Base-by-base conservation (phyloP, 2,113 vertebrate genomes). In the Oreochromis niloticus region DNA sequence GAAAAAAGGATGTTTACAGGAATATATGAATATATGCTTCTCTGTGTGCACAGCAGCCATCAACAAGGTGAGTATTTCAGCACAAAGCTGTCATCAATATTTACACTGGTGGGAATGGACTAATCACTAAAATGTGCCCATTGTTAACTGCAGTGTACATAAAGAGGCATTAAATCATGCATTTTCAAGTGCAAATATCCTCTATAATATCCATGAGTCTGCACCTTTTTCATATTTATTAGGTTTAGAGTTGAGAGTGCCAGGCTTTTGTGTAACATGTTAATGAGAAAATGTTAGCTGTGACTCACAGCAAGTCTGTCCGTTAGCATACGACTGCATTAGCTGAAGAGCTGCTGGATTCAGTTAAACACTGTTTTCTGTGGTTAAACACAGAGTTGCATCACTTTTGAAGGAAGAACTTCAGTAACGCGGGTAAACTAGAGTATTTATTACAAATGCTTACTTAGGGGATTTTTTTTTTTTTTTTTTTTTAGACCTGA, bases 171-270 rank as follows among this genome's bases (percentile, higher is more conserved):
- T 88, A 87, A 94, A 93, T 89, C 61, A 87, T 17, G 24, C 9
- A 57, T 84, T 87, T 86, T 80, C 81, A 83, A 83, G 75, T 83
- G 83, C 73, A 88, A 88, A 85, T 81, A 82, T 66, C 46, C 41
- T 83, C 43, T 41, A 34, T 86, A 88, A 88, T 89, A 89, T 88
- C 84, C 80, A 63, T 48, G 46, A 85, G 61, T 75, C 50, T 80
- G 79, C 52, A 75, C 32, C 80, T 78, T 86, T 91, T 92, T 93
- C 84, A 94, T 89, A 92, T 93, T 92, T 78, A 92, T 91, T 83
- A 87, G 89, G 54, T 84, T 88, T 86, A 85, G 54, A 84, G 24
- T 84, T 80, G 52, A 68, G 46, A 56, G 27, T 79, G 48, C 41
- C 19, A 61, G 82, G 63, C 85, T 87, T 85, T 87, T 91, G 83